Evolutionary conservation across 2,888 invertebrate species (phyloP), one percentile per base, ranked within the genome.

Genomic region (Caenorhabditis doughertyi): DNA sequence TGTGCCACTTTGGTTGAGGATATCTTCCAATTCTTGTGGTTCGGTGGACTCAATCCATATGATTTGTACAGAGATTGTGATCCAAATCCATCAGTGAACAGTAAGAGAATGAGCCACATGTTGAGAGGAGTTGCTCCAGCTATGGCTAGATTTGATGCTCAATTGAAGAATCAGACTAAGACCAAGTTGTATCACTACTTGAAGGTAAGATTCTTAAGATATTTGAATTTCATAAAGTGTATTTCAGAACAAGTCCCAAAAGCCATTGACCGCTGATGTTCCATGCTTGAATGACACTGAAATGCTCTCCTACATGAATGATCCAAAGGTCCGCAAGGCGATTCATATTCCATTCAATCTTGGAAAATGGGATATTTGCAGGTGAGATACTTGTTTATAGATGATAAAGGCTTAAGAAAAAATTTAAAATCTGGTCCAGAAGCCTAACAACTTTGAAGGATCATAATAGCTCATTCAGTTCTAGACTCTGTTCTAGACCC

Each of bases 1-100:
- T 88, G 88, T 35, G 86, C 84, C 23, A 79, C 83, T 21, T 72
- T 90, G 86, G 90, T 91, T 47, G 88, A 89, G 62, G 90, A 90
- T 39, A 91, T 91, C 81, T 91, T 90, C 88, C 89, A 91, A 60
- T 90, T 90, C 84, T 71, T 91, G 27, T 91, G 91, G 91, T 86
- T 85, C 71, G 89, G 90, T n/a, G 91, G 91, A 25, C 81, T 91
- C 29, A 91, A 91, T 64, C 90, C 90, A 21, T 89, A 89, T 53
- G 88, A 89, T 79, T 79, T 88, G 58, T 90, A 90, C 84, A 76
- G 88, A 53, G 87, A 87, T 65, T 89, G 88, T 39, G 89, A 91
- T 68, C 90, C 91, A 44, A 91, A 89, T 51, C 91, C 91, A 27
- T 85, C 84, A 44, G 44, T 84, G 35, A 91, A 91, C 84, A 84